These are phyloP conservation scores for Microhierax caerulescens DNA, from an alignment of 2,797 vertebrate genomes.

Conservation along the genomic window DNA sequence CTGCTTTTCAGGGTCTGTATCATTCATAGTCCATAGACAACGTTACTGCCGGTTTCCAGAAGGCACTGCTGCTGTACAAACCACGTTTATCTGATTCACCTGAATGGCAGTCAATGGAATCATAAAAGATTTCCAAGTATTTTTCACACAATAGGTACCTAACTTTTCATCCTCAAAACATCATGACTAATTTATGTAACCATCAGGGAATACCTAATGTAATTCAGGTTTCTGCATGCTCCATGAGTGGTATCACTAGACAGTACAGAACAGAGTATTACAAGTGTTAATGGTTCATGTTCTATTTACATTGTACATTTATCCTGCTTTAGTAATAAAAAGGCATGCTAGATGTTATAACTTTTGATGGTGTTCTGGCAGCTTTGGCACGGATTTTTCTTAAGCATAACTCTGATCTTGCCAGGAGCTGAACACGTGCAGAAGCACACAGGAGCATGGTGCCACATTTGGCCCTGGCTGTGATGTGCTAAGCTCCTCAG, in stretches of 20 bases:
- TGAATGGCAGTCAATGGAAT: conserved; percentile 37
- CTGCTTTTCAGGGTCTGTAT: conserved; percentile 1
- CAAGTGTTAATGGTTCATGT: conserved; percentile 45
- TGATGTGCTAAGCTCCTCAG: not conserved
- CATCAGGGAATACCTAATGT: conserved; percentile 33
- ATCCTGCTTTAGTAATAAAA: conserved; percentile 39
- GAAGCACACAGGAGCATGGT: not conserved
- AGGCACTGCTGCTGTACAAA: conserved; percentile 13
- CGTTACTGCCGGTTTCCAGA: not conserved
- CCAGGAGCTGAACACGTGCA: not conserved
- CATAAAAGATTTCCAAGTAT: conserved; percentile 2
- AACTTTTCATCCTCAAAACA: conserved; percentile 49
- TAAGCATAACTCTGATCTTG: not conserved
- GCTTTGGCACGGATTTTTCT: not conserved
- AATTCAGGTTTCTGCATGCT: conserved; percentile 50
- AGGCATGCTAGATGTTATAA: not conserved
- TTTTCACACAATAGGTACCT: conserved; percentile 37
- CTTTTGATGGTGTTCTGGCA: conserved; percentile 10
- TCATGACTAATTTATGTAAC: conserved; percentile 62
- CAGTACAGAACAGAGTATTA: not conserved
- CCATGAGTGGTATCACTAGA: not conserved
- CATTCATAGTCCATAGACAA: not conserved
- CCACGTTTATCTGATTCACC: not conserved
- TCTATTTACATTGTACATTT: conserved; percentile 46
- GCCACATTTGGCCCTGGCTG: not conserved